Evolutionary conservation across 2,113 vertebrate genomes (phyloP).

Genomic region (Charina bottae): DNA sequence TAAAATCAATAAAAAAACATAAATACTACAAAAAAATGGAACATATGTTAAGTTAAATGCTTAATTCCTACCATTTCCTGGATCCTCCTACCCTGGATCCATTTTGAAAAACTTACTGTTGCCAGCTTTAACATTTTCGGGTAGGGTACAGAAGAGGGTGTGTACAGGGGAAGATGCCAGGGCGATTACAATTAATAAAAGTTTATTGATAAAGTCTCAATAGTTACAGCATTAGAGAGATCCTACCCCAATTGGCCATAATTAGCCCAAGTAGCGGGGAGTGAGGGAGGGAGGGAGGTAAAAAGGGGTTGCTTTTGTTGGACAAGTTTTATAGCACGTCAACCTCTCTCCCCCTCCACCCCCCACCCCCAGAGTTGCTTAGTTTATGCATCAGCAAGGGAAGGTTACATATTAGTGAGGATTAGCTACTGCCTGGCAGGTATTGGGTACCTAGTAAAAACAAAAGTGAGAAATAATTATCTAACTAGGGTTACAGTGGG

Average conservation of each 20-base stretch:
- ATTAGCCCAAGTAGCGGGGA: background rate
- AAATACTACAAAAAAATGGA: too few relatives aligned
- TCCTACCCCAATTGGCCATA: background rate
- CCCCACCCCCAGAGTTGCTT: background rate
- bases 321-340: background rate
- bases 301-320: background rate
- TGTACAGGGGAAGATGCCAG: background rate
- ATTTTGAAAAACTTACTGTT: background rate
- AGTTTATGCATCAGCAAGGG: background rate
- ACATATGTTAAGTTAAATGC: background rate
- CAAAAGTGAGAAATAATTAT: background rate
- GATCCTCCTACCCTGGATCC: background rate
- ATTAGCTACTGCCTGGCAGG: background rate
- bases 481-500: too few relatives aligned
- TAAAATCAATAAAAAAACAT: too few relatives aligned
- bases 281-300: background rate
- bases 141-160: background rate
- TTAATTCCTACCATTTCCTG: background rate
- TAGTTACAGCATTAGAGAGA: background rate
- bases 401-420: background rate
- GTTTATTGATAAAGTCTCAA: background rate
- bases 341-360: too few relatives aligned
- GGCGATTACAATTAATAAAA: background rate
- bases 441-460: background rate
- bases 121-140: background rate